A percentile compares a stretch with the other conserved stretches of the same genome.
These are phyloP conservation scores for Avahi laniger DNA, from an alignment of 2,797 vertebrate genomes.

Conservation along the genomic window DNA sequence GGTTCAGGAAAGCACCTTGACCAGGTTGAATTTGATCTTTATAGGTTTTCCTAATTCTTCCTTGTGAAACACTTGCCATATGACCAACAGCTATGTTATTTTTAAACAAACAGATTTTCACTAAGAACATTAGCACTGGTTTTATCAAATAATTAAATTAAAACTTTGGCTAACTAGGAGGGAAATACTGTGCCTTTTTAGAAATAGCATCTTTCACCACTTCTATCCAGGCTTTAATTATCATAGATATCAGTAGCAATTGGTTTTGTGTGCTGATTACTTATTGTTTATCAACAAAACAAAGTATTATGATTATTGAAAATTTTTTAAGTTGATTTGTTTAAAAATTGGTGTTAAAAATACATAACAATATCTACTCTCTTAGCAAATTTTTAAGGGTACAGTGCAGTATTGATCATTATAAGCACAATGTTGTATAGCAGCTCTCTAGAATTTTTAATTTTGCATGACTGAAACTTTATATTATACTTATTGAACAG, in stretches of 20 bases:
- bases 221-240: conserved; percentile 51
- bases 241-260: conserved; percentile 56
- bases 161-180: conserved; percentile 72
- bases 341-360: neutral
- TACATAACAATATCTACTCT: neutral
- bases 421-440: neutral
- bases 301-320: conserved; percentile 49
- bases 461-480: neutral
- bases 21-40: conserved; percentile 2
- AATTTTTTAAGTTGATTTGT: neutral
- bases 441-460: neutral
- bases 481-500: neutral
- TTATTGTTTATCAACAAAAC: conserved; percentile 74
- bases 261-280: conserved; percentile 58
- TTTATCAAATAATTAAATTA: conserved; percentile 77
- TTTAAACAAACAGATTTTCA: conserved; percentile 77
- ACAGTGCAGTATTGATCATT: neutral
- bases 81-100: conserved; percentile 78
- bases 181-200: conserved; percentile 54
- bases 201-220: conserved; percentile 42
- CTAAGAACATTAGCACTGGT: conserved; percentile 59
- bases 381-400: neutral
- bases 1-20: neutral
- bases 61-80: conserved; percentile 63
- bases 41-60: conserved; percentile 40